Percentiles rank a stretch among this genome's conserved stretches.
Evolutionary conservation across 2,113 vertebrate species (phyloP).

Genomic region (Ochotona curzoniae): DNA sequence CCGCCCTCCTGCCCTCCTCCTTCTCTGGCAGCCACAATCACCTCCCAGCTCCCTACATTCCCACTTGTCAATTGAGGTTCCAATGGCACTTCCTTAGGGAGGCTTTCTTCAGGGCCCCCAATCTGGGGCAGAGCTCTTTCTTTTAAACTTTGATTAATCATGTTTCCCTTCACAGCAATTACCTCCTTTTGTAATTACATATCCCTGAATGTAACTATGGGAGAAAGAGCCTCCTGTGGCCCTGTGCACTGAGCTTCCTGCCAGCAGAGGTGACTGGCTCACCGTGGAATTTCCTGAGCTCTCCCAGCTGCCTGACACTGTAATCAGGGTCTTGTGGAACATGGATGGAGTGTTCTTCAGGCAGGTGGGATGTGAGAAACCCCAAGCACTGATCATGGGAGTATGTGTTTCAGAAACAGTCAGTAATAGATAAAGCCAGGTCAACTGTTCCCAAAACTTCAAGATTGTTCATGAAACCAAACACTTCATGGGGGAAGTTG

Average conservation of each 20-base stretch:
- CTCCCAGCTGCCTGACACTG: not conserved
- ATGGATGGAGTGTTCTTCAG: not conserved
- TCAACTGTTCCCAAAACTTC: not conserved
- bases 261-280: not conserved
- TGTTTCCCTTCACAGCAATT: constrained; percentile 22
- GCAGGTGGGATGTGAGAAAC: not conserved
- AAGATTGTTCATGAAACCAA: not conserved
- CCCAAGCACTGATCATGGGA: not conserved
- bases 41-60: not conserved
- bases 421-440: not conserved
- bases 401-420: not conserved
- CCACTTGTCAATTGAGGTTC: not conserved
- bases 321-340: not conserved
- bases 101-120: not conserved
- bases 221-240: constrained; percentile 1
- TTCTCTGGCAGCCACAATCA: not conserved
- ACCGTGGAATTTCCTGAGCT: too few species aligned
- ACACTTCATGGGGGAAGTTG: not conserved
- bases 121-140: constrained; percentile 16
- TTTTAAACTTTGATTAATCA: constrained; percentile 38
- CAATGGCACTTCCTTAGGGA: not conserved
- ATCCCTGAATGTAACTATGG: not conserved
- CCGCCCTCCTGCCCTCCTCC: not conserved
- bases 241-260: not conserved
- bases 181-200: constrained; percentile 57